Evolutionary conservation across 2,888 invertebrate species (phyloP).

Genomic region (Drosophila neotestacea): DNA sequence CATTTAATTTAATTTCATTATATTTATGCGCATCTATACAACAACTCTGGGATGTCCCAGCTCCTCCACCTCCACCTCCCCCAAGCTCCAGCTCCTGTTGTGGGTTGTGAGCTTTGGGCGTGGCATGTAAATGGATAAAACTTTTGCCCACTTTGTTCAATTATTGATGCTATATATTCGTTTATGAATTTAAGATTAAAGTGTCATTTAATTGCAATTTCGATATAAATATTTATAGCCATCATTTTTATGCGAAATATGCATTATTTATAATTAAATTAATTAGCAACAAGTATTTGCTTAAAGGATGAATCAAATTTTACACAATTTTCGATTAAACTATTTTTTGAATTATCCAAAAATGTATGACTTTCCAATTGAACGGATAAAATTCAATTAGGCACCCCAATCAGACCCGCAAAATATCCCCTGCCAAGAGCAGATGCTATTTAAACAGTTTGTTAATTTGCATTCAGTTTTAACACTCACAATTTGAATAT

Average conservation of each 20-base stretch:
- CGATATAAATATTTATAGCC: slow-evolving; percentile 52
- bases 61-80: slow-evolving; percentile 6
- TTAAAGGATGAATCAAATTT: slow-evolving; percentile 47
- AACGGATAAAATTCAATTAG: slow-evolving; percentile 53
- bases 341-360: slow-evolving; percentile 3
- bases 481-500: slow-evolving; percentile 62
- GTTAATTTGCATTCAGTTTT: slow-evolving; percentile 75
- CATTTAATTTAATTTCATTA: slow-evolving; percentile 81
- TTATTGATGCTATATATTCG: slow-evolving; percentile 65
- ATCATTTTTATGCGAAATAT: slow-evolving; percentile 25
- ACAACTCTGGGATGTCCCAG: slow-evolving; percentile 25
- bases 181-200: slow-evolving; percentile 81
- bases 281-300: slow-evolving; percentile 65
- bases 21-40: slow-evolving; percentile 79
- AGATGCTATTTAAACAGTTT: slow-evolving; percentile 65
- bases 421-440: slow-evolving; percentile 8
- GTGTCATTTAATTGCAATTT: slow-evolving; percentile 75
- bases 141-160: slow-evolving; percentile 70
- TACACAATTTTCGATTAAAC: background rate
- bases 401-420: background rate
- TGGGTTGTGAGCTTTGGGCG: slow-evolving; percentile 33
- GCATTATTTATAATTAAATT: slow-evolving; percentile 65
- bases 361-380: slow-evolving; percentile 11
- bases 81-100: background rate
- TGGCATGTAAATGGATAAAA: slow-evolving; percentile 68